phyloP scores from a whole-genome alignment of 1,140 invertebrate genomes.

The Trichonephila inaurata region DNA sequence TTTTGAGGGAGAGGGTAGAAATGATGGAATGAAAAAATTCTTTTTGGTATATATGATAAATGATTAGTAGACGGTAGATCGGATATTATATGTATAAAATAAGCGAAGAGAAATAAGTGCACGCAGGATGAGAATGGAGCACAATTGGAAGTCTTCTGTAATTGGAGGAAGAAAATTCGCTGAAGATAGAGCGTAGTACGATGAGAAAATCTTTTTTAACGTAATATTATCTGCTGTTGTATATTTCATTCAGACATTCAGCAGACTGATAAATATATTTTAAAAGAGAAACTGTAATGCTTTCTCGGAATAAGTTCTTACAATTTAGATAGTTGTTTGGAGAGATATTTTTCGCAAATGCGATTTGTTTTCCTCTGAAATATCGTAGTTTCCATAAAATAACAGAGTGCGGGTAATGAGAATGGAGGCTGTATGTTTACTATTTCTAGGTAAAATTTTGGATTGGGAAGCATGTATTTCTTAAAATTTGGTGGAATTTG shows the following conservation, averaged over 20 bases:
- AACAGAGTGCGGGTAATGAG: background rate
- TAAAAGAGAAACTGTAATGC: background rate
- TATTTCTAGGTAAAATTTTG: background rate
- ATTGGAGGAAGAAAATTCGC: slow-evolving; percentile 28
- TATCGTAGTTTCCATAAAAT: background rate
- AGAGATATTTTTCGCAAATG: background rate
- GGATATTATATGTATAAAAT: slow-evolving; percentile 66
- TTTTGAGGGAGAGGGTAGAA: slow-evolving; percentile 45
- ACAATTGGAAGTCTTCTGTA: slow-evolving; percentile 54
- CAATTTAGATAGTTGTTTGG: background rate
- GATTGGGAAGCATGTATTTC: no score
- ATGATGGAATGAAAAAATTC: background rate
- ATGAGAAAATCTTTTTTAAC: slow-evolving; percentile 24
- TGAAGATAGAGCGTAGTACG: slow-evolving; percentile 34
- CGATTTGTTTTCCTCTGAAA: background rate
- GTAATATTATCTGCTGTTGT: slow-evolving; percentile 12
- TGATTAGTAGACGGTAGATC: slow-evolving; percentile 68
- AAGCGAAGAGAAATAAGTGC: background rate
- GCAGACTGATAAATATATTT: slow-evolving; percentile 39
- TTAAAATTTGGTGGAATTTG: no score
- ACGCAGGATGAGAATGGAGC: background rate
- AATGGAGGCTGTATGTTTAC: background rate
- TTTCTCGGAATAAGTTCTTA: background rate
- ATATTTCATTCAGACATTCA: slow-evolving; percentile 16
- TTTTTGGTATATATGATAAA: slow-evolving; percentile 51